These are phyloP conservation scores for Dicyrtomina minuta DNA, from an alignment of 2,888 invertebrate genomes.

Conservation along the genomic window DNA sequence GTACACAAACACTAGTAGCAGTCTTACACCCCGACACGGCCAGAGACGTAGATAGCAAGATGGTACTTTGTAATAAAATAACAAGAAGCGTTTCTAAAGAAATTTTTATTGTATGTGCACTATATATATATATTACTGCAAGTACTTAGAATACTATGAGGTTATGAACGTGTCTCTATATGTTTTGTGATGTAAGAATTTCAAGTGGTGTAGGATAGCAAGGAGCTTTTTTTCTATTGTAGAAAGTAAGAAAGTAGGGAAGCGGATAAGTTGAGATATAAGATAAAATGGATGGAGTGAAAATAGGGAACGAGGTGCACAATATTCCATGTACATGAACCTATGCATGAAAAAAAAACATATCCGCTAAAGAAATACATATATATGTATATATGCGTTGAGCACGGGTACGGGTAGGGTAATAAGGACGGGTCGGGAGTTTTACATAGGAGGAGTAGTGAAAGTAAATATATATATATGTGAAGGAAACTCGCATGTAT, in stretches of 20 bases:
- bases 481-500: background rate
- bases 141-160: too few species aligned
- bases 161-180: background rate
- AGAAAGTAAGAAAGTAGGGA: conserved; percentile 5
- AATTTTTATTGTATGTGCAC: background rate
- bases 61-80: conserved; percentile 28
- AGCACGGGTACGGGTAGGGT: background rate
- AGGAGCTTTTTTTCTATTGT: conserved; percentile 14
- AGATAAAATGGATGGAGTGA: conserved; percentile 30
- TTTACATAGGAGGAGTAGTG: too few species aligned
- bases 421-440: too few species aligned
- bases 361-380: too few species aligned
- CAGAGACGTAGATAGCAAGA: background rate
- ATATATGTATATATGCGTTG: background rate
- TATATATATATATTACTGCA: background rate
- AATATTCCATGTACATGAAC: conserved; percentile 12
- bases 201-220: conserved; percentile 17
- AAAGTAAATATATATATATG: too few species aligned
- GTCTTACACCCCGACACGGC: too few species aligned
- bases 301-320: conserved; percentile 27
- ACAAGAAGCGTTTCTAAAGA: conserved; percentile 21
- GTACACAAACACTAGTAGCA: too few species aligned
- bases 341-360: too few species aligned
- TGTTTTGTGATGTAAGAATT: conserved; percentile 22
- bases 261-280: conserved; percentile 16